These are phyloP conservation scores for Glandiceps talaboti DNA, from an alignment of 53 echinoderm and acorn worm species.

Conservation along the genomic window DNA sequence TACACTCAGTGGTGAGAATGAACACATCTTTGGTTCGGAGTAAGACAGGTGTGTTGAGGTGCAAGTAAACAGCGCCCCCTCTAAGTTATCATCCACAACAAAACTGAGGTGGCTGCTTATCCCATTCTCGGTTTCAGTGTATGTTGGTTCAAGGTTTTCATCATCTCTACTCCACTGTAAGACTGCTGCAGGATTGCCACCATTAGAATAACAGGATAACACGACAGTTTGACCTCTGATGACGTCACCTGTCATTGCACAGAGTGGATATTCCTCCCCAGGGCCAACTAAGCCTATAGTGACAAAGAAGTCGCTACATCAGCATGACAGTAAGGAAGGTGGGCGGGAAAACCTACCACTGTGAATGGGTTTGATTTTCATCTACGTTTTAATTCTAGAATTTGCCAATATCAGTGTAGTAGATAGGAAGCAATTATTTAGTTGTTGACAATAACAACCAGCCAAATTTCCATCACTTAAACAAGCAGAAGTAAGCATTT, in stretches of 20 bases:
- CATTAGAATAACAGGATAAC: conserved; percentile 2
- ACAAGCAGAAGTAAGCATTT: too few species aligned
- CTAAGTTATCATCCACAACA: conserved; percentile 30
- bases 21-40: conserved; percentile 45
- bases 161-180: not conserved
- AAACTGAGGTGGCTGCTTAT: not conserved
- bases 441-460: too few species aligned
- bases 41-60: conserved; percentile 76
- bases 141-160: not conserved
- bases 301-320: too few species aligned
- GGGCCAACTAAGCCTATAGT: not conserved
- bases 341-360: too few species aligned
- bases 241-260: not conserved
- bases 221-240: conserved; percentile 21
- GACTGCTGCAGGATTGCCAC: conserved; percentile 26
- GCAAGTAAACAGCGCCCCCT: conserved; percentile 56
- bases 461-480: too few species aligned
- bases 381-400: too few species aligned
- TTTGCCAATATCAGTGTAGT: too few species aligned
- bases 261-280: not conserved
- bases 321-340: too few species aligned
- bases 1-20: conserved; percentile 38
- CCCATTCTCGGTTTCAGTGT: not conserved
- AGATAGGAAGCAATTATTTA: too few species aligned
- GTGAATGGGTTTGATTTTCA: too few species aligned